A percentile compares a stretch with the other conserved stretches of the same genome.
These are phyloP conservation scores for Acleris holmiana DNA, from an alignment of 2,888 invertebrate species.

Conservation along the genomic window DNA sequence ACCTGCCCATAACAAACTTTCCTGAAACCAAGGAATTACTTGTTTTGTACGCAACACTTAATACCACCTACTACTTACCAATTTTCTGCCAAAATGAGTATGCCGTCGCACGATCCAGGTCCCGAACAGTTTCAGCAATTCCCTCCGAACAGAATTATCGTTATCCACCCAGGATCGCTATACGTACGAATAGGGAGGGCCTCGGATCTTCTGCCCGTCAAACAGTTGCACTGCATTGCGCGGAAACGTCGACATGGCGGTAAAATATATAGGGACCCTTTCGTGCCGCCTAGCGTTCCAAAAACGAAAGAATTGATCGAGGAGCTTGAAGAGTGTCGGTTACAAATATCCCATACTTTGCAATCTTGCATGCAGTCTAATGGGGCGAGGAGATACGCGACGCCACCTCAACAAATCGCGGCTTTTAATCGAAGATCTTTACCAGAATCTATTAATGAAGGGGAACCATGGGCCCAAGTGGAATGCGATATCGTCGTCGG, in stretches of 20 bases:
- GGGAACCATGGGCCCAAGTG: constrained; percentile 86
- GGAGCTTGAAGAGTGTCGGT: constrained; percentile 92
- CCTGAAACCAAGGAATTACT: neutral
- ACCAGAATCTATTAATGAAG: constrained; percentile 86
- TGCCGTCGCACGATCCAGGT: constrained; percentile 67
- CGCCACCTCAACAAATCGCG: constrained; percentile 95
- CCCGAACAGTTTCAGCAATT: constrained; percentile 85
- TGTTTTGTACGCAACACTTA: neutral
- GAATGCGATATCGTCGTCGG: constrained; percentile 89
- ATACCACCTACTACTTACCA: neutral
- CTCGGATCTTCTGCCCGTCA: constrained; percentile 94
- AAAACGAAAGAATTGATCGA: constrained; percentile 88
- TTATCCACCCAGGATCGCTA: constrained; percentile 97
- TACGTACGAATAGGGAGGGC: constrained; percentile 95
- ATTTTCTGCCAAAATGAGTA: constrained; percentile 57
- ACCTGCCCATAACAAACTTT: neutral
- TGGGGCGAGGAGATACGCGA: constrained; percentile 91
- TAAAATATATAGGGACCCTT: constrained; percentile 84
- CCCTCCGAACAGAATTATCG: constrained; percentile 92
- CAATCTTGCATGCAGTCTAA: constrained; percentile 94
- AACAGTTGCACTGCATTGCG: constrained; percentile 93
- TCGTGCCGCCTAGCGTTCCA: constrained; percentile 87
- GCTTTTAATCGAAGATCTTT: constrained; percentile 92
- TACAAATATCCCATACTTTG: constrained; percentile 93
- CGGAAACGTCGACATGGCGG: constrained; percentile 85